Percentiles rank a stretch among this genome's conserved stretches.
phyloP scores from a whole-genome alignment of 2,888 invertebrate species.

The Callimorpha dominula region DNA sequence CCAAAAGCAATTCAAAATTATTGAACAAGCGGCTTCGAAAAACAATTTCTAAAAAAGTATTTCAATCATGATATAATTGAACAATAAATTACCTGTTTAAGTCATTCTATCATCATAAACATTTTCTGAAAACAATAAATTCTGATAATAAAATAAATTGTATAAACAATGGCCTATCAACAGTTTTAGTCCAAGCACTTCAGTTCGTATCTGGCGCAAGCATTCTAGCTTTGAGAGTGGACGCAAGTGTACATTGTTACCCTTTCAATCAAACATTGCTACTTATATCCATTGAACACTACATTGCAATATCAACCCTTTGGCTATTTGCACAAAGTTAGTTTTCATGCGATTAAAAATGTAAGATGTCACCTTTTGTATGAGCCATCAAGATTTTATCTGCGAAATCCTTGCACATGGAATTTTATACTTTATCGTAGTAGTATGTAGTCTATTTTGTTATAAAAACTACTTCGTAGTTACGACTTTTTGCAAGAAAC shows the following conservation, averaged over 20 bases:
- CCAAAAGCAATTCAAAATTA: not conserved
- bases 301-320: conserved; percentile 9
- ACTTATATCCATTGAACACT: conserved; percentile 28
- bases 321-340: fast-evolving
- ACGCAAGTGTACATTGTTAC: conserved; percentile 82
- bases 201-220: conserved; percentile 78
- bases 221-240: conserved; percentile 73
- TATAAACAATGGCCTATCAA: conserved; percentile 54
- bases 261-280: conserved; percentile 31
- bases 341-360: not conserved
- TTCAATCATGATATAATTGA: conserved; percentile 20
- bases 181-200: conserved; percentile 66
- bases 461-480: conserved; percentile 8
- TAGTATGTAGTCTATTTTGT: conserved; percentile 38
- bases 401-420: conserved; percentile 26
- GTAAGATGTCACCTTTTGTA: conserved; percentile 19
- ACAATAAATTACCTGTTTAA: conserved; percentile 19
- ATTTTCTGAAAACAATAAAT: conserved; percentile 20
- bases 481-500: conserved; percentile 37
- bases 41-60: conserved; percentile 19
- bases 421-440: conserved; percentile 38
- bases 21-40: not conserved
- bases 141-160: conserved; percentile 38
- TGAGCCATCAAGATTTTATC: conserved; percentile 38
- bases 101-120: conserved; percentile 18